Percentiles rank a stretch among this genome's conserved stretches.
Conservation (phyloP, 2,113 vertebrate species). For the Xerus inauris region DNA sequence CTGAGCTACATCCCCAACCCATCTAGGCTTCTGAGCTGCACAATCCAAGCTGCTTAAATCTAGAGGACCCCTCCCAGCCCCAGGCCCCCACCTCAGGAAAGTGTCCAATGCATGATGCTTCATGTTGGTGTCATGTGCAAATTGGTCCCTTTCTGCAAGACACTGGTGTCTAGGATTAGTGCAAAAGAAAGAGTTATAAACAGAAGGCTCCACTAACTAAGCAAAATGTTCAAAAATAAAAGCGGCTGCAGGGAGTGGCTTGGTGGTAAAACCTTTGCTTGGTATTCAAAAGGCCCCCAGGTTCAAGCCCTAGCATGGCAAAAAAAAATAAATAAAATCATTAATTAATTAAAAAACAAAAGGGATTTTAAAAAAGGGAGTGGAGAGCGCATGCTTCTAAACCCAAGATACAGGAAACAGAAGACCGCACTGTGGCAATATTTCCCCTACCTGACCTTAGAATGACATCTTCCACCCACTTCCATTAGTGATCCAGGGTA, state of each 20-base stretch:
- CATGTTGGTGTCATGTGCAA: fast-evolving
- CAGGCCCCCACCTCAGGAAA: not conserved
- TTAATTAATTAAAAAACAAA: not conserved
- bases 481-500: not conserved
- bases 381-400: not conserved
- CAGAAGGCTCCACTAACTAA: not conserved
- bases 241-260: not conserved
- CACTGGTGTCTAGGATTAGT: not conserved
- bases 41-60: fast-evolving
- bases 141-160: not conserved
- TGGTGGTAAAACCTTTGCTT: not conserved
- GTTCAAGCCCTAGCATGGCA: not conserved
- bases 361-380: not conserved
- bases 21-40: not conserved
- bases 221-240: not conserved
- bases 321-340: not conserved
- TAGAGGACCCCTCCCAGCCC: fast-evolving
- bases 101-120: not conserved
- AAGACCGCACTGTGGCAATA: not conserved
- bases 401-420: not conserved
- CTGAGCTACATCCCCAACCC: too few species aligned
- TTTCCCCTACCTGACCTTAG: not conserved
- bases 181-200: not conserved
- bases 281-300: not conserved
- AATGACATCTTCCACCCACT: too few species aligned